phyloP scores from a whole-genome alignment of 2,888 invertebrate species.

The Lithodes maja region DNA sequence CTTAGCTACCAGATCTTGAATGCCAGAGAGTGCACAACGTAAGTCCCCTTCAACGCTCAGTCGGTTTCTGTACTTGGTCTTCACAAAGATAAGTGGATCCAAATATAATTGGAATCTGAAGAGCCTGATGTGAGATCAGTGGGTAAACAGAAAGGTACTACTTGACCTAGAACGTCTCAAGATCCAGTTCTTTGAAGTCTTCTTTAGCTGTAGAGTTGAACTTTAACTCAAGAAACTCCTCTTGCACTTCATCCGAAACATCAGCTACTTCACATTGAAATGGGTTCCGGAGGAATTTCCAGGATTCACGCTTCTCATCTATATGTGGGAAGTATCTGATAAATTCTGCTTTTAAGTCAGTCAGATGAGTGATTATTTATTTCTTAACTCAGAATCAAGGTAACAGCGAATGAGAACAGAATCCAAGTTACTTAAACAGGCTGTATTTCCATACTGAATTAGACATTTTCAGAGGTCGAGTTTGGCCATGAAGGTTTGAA shows the following conservation, averaged over 20 bases:
- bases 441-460: conserved; percentile 30
- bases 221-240: no score
- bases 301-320: conserved; percentile 40
- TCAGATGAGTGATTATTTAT: conserved; percentile 50
- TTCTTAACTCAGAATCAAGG: conserved; percentile 40
- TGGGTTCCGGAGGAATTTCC: no score
- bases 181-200: no score
- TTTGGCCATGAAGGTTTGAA: conserved; percentile 39
- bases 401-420: conserved; percentile 30
- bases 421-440: conserved; percentile 33
- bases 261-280: no score
- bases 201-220: no score
- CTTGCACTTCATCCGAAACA: no score
- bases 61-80: conserved; percentile 24
- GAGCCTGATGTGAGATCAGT: conserved; percentile 21
- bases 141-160: conserved; percentile 47
- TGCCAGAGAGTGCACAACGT: no score
- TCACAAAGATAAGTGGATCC: conserved; percentile 25
- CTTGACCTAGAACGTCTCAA: conserved; percentile 30
- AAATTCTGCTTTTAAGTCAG: conserved; percentile 42
- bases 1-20: no score
- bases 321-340: conserved; percentile 40
- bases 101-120: conserved; percentile 7
- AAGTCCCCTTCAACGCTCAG: background rate
- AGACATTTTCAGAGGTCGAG: conserved; percentile 43